A percentile compares a stretch with the other conserved stretches of the same genome.
These are phyloP conservation scores for Agrotis clavis DNA, from an alignment of 2,888 invertebrate genomes.

Conservation along the genomic window DNA sequence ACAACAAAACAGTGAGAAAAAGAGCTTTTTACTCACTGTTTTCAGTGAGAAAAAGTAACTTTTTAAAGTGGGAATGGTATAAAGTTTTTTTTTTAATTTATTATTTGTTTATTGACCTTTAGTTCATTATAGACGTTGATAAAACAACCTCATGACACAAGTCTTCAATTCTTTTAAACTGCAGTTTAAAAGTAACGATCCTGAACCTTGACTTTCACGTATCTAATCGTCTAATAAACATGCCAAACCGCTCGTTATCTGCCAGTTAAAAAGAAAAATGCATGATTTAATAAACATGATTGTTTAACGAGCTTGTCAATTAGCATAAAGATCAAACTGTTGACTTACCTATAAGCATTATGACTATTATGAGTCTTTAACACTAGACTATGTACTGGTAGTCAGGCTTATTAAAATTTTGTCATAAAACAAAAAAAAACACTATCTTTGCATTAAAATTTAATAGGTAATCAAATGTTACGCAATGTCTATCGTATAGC, in stretches of 20 bases:
- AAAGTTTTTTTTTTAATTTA: too few species aligned
- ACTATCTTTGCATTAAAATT: not conserved
- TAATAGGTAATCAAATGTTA: slow-evolving; percentile 19
- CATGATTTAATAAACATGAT: slow-evolving; percentile 40
- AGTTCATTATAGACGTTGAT: not conserved
- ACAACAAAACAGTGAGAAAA: too few species aligned
- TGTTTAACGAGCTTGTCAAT: slow-evolving; percentile 31
- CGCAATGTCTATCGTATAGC: not conserved
- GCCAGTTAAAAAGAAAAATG: slow-evolving; percentile 24
- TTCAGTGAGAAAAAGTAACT: too few species aligned
- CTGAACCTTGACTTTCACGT: slow-evolving; percentile 25
- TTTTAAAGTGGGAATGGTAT: too few species aligned
- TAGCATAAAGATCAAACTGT: slow-evolving; percentile 22
- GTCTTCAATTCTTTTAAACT: not conserved
- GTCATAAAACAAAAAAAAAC: too few species aligned
- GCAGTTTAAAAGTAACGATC: slow-evolving; percentile 13
- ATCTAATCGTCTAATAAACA: slow-evolving; percentile 14
- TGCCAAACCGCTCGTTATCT: slow-evolving; percentile 24
- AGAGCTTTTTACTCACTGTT: too few species aligned
- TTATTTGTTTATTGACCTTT: not conserved
- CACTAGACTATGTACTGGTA: slow-evolving; percentile 10
- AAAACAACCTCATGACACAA: slow-evolving; percentile 1
- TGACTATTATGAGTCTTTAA: slow-evolving; percentile 12
- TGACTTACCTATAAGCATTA: slow-evolving; percentile 17
- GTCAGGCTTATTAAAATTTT: too few species aligned